phyloP scores from a whole-genome alignment of 2,113 vertebrate species.

The Aspidoscelis tigris region DNA sequence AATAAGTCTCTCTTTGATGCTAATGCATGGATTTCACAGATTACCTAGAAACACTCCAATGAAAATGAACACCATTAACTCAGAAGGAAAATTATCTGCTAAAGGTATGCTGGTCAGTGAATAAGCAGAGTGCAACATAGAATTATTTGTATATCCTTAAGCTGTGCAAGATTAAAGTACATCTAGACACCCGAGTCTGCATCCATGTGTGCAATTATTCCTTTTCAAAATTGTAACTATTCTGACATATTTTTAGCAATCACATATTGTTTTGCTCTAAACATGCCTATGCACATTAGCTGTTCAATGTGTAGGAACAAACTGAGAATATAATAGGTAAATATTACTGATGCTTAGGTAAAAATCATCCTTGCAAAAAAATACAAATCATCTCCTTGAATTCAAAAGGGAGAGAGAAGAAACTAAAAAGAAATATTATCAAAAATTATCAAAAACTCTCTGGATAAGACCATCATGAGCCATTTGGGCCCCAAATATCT shows the following conservation, averaged over 20 bases:
- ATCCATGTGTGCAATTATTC: constrained; percentile 3
- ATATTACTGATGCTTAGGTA: background rate
- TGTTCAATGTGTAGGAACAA: background rate
- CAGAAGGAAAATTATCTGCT: background rate
- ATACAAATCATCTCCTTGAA: background rate
- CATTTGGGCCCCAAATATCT: no score
- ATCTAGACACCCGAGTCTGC: background rate
- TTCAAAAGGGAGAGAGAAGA: no score
- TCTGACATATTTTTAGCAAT: background rate
- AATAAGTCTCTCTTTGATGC: background rate
- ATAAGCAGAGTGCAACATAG: background rate
- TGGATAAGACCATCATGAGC: no score
- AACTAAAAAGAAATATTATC: no score
- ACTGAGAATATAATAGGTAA: background rate
- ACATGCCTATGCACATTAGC: background rate
- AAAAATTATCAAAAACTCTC: no score
- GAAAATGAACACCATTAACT: background rate
- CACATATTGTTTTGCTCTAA: background rate
- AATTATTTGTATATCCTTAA: background rate
- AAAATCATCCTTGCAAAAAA: background rate
- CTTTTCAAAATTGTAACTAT: background rate
- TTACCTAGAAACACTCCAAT: background rate
- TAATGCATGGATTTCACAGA: background rate
- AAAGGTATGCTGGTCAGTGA: background rate
- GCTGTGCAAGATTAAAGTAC: background rate